Conservation (phyloP, 2,797 vertebrate species). For the Lepus townsendii region DNA sequence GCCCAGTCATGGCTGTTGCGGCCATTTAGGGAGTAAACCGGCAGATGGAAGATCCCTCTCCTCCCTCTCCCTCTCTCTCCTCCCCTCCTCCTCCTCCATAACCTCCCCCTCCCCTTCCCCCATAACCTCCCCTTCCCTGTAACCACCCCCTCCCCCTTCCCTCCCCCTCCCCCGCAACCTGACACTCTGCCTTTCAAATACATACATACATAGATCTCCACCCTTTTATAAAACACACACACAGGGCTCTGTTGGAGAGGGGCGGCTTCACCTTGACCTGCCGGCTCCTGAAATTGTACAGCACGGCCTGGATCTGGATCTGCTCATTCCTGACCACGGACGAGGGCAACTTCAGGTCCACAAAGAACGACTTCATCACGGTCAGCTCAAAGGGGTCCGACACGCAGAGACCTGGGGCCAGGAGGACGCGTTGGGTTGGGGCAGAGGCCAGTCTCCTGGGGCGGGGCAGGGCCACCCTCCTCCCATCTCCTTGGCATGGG, state of each 20-base stretch:
- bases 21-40: too few relatives aligned
- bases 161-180: neutral
- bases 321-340: slow-evolving; percentile 90
- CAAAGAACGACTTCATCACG: slow-evolving; percentile 89
- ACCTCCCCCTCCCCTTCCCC: too few relatives aligned
- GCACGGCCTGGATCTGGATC: slow-evolving; percentile 90
- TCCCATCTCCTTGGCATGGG: slow-evolving; percentile 60
- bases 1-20: too few relatives aligned
- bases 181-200: too few relatives aligned
- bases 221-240: neutral
- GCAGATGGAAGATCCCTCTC: too few relatives aligned
- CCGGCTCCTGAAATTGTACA: slow-evolving; percentile 87
- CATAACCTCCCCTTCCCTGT: fast-evolving
- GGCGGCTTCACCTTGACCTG: slow-evolving; percentile 77
- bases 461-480: neutral
- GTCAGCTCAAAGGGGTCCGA: slow-evolving; percentile 87
- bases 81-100: neutral
- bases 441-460: neutral
- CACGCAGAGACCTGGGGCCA: slow-evolving; percentile 89
- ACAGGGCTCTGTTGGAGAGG: too few relatives aligned
- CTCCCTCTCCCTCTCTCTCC: too few relatives aligned
- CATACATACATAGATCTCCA: too few relatives aligned
- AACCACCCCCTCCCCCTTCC: too few relatives aligned
- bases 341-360: slow-evolving; percentile 90
- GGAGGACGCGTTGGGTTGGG: fast-evolving